These are phyloP conservation scores for Charina bottae DNA, from an alignment of 2,113 vertebrate genomes.

Conservation along the genomic window DNA sequence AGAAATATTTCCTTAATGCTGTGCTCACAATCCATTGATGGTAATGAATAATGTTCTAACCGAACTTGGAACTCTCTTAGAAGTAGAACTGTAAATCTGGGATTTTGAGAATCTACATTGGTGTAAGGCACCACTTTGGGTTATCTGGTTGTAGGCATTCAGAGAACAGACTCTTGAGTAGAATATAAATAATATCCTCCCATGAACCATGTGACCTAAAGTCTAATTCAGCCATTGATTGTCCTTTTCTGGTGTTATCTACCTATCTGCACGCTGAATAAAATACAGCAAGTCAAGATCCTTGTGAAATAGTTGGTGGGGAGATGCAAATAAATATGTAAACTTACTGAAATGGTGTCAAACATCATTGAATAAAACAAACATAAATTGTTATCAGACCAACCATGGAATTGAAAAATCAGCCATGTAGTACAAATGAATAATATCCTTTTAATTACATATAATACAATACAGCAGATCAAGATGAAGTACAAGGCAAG, in stretches of 20 bases:
- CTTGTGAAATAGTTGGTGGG: not conserved
- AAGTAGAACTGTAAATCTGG: not conserved
- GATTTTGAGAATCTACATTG: not conserved
- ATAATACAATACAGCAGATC: not conserved
- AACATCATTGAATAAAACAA: slow-evolving; percentile 7
- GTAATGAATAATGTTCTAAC: not conserved
- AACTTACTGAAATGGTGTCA: not conserved
- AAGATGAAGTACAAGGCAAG: not conserved
- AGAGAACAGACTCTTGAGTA: not conserved
- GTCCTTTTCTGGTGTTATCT: not conserved
- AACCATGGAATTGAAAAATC: slow-evolving; percentile 33
- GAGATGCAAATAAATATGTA: not conserved
- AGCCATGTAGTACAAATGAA: not conserved
- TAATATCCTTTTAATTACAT: not conserved
- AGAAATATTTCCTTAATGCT: not conserved
- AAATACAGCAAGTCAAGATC: not conserved
- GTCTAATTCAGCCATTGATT: not conserved
- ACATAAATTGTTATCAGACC: not conserved
- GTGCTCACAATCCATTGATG: not conserved
- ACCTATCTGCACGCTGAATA: not conserved
- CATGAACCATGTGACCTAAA: not conserved
- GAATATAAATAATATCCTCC: not conserved
- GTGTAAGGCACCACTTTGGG: not conserved
- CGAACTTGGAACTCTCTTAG: not conserved
- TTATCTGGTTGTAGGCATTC: not conserved